Evolutionary conservation across 2,797 vertebrate genomes (phyloP).

Genomic region (Eptatretus atami): DNA sequence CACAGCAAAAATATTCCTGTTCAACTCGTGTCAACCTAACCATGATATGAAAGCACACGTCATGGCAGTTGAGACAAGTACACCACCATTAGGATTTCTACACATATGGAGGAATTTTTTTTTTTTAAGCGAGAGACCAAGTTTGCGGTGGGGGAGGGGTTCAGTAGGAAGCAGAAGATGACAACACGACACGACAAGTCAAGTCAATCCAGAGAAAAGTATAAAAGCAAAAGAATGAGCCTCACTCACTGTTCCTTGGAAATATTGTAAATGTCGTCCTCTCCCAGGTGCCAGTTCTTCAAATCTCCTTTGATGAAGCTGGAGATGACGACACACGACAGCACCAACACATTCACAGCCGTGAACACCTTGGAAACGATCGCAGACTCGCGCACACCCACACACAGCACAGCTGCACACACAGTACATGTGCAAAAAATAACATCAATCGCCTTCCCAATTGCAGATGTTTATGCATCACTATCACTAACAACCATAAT

Average conservation of each 20-base stretch:
- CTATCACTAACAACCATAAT: too few species aligned
- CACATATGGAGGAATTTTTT: too few species aligned
- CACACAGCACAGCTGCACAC: slow-evolving; percentile 29
- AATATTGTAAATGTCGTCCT: slow-evolving; percentile 15
- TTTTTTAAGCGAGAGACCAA: too few species aligned
- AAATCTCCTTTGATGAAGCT: slow-evolving; percentile 51
- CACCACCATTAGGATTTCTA: too few species aligned
- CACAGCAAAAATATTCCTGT: too few species aligned
- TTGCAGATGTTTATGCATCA: too few species aligned
- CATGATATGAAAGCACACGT: too few species aligned
- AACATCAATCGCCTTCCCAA: not conserved
- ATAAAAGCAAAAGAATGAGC: too few species aligned
- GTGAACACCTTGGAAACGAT: slow-evolving; percentile 87
- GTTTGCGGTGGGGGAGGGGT: too few species aligned
- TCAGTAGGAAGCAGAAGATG: not conserved
- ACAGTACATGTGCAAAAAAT: not conserved
- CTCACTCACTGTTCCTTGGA: not conserved
- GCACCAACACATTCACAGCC: slow-evolving; percentile 46
- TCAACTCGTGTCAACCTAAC: too few species aligned
- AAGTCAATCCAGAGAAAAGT: not conserved
- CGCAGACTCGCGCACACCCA: slow-evolving; percentile 65
- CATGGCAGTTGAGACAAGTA: too few species aligned
- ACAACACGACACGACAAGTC: not conserved
- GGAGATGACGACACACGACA: slow-evolving; percentile 47
- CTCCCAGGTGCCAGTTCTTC: slow-evolving; percentile 38